Evolutionary conservation across 35 echinoderm and acorn worm genomes (phyloP).

Genomic region (Ophioderma brevispina): DNA sequence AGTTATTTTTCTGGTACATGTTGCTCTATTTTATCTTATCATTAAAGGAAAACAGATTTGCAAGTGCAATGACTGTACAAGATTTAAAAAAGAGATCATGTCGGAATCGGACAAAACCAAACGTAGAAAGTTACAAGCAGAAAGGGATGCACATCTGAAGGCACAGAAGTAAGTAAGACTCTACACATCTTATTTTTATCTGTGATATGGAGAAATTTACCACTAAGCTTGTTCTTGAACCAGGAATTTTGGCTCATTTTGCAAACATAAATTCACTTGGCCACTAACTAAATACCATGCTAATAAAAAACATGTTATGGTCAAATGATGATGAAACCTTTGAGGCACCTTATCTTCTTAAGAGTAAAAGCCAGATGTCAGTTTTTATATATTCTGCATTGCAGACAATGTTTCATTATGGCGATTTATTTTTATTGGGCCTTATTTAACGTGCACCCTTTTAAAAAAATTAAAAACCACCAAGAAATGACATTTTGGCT

Average conservation of each 20-base stretch:
- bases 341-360: too few species aligned
- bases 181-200: background rate
- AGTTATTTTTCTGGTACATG: background rate
- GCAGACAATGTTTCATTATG: too few species aligned
- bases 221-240: too few species aligned
- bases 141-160: conserved; percentile 27
- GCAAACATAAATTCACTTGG: background rate
- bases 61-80: conserved; percentile 40
- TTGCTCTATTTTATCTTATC: background rate
- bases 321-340: too few species aligned
- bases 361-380: too few species aligned
- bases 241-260: background rate
- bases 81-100: conserved; percentile 5
- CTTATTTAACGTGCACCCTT: too few species aligned
- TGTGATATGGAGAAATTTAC: background rate
- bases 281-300: background rate
- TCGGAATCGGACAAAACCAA: conserved; percentile 14
- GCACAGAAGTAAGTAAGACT: conserved; percentile 35
- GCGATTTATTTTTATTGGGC: too few species aligned
- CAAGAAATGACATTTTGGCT: too few species aligned
- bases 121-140: conserved; percentile 9
- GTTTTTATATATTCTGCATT: too few species aligned
- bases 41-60: conserved; percentile 41
- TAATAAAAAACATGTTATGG: too few species aligned
- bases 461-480: too few species aligned